phyloP scores from a whole-genome alignment of 2,888 invertebrate species.

The Cephus sareptanus region DNA sequence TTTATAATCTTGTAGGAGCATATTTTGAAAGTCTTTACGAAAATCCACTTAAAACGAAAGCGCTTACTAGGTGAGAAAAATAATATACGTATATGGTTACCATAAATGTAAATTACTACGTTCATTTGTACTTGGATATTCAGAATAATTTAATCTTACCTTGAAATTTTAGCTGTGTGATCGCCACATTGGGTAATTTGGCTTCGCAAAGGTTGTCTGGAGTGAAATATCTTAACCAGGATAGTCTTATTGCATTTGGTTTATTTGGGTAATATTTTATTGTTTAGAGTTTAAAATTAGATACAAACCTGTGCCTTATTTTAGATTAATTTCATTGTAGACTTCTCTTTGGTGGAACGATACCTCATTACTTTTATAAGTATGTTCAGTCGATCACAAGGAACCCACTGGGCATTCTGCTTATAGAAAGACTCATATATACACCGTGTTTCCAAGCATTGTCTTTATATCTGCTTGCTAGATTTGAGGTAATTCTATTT shows the following conservation, averaged over 20 bases:
- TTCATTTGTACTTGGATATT: slow-evolving; percentile 1
- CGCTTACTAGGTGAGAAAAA: slow-evolving; percentile 76
- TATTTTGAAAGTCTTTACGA: slow-evolving; percentile 82
- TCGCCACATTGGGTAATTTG: slow-evolving; percentile 79
- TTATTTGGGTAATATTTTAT: slow-evolving; percentile 74
- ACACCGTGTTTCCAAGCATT: slow-evolving; percentile 79
- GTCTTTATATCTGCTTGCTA: slow-evolving; percentile 78
- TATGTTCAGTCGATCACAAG: slow-evolving; percentile 39
- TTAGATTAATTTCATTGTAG: slow-evolving; percentile 63
- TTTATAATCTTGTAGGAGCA: slow-evolving; percentile 75
- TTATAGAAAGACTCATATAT: slow-evolving; percentile 79
- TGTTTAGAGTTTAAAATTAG: slow-evolving; percentile 9
- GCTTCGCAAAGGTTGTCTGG: slow-evolving; percentile 80
- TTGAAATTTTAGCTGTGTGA: slow-evolving; percentile 72
- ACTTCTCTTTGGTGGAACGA: slow-evolving; percentile 81
- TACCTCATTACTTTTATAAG: slow-evolving; percentile 84
- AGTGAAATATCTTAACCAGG: slow-evolving; percentile 71
- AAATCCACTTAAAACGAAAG: slow-evolving; percentile 82
- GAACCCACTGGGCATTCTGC: slow-evolving; percentile 62
- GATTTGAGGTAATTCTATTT: slow-evolving; percentile 73
- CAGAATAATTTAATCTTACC: slow-evolving; percentile 19
- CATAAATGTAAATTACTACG: slow-evolving; percentile 9
- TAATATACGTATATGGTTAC: slow-evolving; percentile 3
- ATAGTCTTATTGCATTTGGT: slow-evolving; percentile 79
- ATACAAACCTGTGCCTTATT: slow-evolving; percentile 1